Evolutionary conservation across 30 jellyfish, hydroid and myxozoan genomes (phyloP).

Genomic region (Pelagia noctiluca): DNA sequence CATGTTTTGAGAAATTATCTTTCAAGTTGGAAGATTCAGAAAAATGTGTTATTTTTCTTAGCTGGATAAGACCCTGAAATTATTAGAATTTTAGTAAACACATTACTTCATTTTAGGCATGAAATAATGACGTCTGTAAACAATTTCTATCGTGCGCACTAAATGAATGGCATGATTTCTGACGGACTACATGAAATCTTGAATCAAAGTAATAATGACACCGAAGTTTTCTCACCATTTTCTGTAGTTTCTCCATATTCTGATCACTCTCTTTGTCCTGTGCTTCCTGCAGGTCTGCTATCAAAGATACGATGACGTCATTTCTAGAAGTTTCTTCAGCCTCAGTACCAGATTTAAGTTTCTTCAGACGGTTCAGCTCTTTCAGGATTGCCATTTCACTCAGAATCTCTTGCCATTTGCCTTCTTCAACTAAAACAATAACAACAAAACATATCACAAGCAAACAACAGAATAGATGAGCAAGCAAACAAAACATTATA

Average conservation of each 20-base stretch:
- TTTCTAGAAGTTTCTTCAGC: constrained; percentile 31
- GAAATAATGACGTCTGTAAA: no score
- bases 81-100: no score
- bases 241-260: constrained; percentile 18
- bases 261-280: constrained; percentile 84
- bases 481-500: no score
- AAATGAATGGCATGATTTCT: no score
- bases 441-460: not conserved
- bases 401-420: constrained; percentile 34
- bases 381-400: constrained; percentile 76
- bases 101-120: no score
- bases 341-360: constrained; percentile 27
- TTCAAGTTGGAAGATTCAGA: no score
- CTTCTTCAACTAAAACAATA: constrained; percentile 8
- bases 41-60: no score
- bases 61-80: no score
- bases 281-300: constrained; percentile 85
- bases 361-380: constrained; percentile 27
- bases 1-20: no score
- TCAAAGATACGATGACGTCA: constrained; percentile 71
- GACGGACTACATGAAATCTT: no score
- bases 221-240: constrained; percentile 51
- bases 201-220: not conserved
- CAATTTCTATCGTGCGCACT: no score
- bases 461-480: not conserved